Conservation (phyloP, 35 echinoderm and acorn worm species). For the Apostichopus californicus region DNA sequence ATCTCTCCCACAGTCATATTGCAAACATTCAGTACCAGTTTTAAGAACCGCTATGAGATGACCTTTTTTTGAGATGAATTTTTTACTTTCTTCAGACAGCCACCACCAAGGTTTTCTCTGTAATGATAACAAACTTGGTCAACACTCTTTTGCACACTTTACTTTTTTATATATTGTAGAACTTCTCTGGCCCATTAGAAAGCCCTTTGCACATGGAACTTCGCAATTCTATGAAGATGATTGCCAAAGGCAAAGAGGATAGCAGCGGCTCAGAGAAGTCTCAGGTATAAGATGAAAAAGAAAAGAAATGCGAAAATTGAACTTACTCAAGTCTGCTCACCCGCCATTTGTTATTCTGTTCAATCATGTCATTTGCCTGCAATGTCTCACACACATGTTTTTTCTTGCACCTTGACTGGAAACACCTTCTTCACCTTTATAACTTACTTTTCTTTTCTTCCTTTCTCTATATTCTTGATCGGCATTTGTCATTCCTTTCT, state of each 20-base stretch:
- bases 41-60: too few relatives aligned
- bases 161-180: conserved; percentile 45
- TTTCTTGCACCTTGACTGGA: not conserved
- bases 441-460: not conserved
- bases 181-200: conserved; percentile 86
- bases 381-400: not conserved
- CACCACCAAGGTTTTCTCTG: not conserved
- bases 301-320: not conserved
- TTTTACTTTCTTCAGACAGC: not conserved
- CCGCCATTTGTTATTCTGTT: not conserved
- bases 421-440: not conserved
- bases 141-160: conserved; percentile 36
- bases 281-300: not conserved
- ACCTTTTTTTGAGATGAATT: too few relatives aligned
- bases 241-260: conserved; percentile 69
- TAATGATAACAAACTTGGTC: not conserved
- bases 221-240: conserved; percentile 77
- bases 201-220: conserved; percentile 88
- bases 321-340: not conserved
- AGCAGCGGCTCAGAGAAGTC: conserved; percentile 42
- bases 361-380: not conserved
- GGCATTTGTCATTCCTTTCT: not conserved
- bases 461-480: not conserved
- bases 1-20: too few relatives aligned
- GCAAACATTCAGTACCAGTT: too few relatives aligned